These are phyloP conservation scores for Indicator indicator DNA, from an alignment of 2,113 vertebrate species.

Conservation along the genomic window DNA sequence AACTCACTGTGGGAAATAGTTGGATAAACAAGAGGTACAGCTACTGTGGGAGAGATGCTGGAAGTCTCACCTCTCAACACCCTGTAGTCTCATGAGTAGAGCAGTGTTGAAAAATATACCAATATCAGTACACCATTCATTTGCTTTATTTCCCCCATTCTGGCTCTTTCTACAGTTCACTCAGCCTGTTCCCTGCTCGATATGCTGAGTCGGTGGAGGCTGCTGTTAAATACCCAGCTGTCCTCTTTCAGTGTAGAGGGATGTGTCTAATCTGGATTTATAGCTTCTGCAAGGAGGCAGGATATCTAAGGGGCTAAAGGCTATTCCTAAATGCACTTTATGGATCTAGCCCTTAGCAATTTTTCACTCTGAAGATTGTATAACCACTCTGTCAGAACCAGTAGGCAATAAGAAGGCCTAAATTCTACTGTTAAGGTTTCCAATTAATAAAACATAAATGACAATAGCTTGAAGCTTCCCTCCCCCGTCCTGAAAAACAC, in stretches of 20 bases:
- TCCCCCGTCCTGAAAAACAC: not conserved
- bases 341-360: not conserved
- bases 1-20: not conserved
- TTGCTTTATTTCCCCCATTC: not conserved
- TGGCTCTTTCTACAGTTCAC: not conserved
- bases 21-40: not conserved
- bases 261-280: not conserved
- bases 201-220: not conserved
- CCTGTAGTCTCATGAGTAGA: not conserved
- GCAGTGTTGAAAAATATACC: not conserved
- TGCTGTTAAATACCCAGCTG: not conserved
- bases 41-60: not conserved
- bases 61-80: not conserved
- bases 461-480: not conserved
- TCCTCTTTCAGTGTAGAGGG: not conserved
- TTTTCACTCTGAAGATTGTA: not conserved
- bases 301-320: not conserved
- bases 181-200: not conserved
- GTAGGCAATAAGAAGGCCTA: not conserved
- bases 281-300: not conserved
- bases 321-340: not conserved
- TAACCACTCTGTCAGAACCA: not conserved
- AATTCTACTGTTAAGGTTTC: not conserved
- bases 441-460: constrained; percentile 15
- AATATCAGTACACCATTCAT: not conserved